These are phyloP conservation scores for Alcedo quadribrachys DNA, from an alignment of 2,797 vertebrate genomes.

Conservation along the genomic window DNA sequence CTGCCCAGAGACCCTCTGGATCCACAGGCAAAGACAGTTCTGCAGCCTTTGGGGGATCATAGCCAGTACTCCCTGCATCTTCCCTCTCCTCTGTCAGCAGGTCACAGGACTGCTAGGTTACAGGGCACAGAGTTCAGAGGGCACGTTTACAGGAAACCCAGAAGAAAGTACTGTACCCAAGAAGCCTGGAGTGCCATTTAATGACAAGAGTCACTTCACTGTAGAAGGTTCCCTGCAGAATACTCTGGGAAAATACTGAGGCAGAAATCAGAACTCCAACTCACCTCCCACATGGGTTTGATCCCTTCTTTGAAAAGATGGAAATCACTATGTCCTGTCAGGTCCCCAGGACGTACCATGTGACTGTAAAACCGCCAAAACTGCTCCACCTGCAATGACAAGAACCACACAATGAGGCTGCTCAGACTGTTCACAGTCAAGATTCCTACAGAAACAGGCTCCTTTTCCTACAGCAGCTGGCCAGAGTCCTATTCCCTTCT, in stretches of 20 bases:
- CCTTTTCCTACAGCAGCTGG: neutral
- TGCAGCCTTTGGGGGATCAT: neutral
- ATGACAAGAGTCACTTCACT: neutral
- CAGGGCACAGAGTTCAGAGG: neutral
- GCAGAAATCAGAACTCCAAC: slow-evolving; percentile 8
- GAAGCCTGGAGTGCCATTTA: neutral
- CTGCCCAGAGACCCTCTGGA: neutral
- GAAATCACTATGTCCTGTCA: slow-evolving; percentile 87
- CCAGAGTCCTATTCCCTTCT: neutral
- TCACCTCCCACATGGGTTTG: slow-evolving; percentile 89
- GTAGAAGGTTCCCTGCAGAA: neutral
- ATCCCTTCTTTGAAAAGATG: slow-evolving; percentile 88
- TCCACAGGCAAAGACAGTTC: neutral
- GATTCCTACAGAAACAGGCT: neutral
- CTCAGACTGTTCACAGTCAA: neutral
- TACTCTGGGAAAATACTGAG: neutral
- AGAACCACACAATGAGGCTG: neutral
- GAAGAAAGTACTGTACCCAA: neutral
- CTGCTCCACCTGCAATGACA: slow-evolving; percentile 81
- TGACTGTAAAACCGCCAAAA: slow-evolving; percentile 88
- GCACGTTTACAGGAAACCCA: neutral
- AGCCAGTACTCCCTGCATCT: neutral
- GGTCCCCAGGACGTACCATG: slow-evolving; percentile 86
- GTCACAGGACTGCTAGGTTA: neutral
- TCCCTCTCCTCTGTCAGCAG: neutral